Evolutionary conservation across 1,140 invertebrate species (phyloP).

Genomic region (Scylla paramamosain): DNA sequence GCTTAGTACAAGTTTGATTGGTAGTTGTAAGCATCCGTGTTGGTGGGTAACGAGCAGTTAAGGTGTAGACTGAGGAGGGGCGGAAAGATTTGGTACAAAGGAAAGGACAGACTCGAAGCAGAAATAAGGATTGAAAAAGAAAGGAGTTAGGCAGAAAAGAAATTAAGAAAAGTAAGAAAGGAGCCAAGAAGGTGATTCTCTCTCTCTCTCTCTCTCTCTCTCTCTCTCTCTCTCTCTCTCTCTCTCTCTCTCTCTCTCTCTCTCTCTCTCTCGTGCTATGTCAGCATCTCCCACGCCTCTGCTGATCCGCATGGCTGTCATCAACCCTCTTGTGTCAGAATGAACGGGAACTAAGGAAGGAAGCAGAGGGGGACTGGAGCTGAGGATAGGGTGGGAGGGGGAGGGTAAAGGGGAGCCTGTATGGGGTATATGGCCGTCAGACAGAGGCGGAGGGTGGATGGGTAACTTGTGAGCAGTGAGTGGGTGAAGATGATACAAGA

Average conservation of each 20-base stretch:
- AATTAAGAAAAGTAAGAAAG: too few species aligned
- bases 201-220: conserved; percentile 1
- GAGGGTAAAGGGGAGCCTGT: not conserved
- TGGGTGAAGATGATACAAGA: not conserved
- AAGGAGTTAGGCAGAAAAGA: too few species aligned
- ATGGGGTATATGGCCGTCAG: not conserved
- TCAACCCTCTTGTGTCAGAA: not conserved
- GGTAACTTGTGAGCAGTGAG: not conserved
- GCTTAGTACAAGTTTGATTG: too few species aligned
- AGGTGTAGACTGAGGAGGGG: too few species aligned
- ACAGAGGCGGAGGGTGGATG: not conserved
- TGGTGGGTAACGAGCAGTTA: too few species aligned
- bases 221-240: not conserved
- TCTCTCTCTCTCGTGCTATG: not conserved
- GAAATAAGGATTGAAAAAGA: too few species aligned
- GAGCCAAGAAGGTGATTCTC: too few species aligned
- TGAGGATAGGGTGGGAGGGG: not conserved
- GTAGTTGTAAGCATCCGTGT: too few species aligned
- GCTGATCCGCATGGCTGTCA: not conserved
- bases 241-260: not conserved
- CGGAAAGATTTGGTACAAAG: too few species aligned
- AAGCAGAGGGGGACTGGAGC: not conserved
- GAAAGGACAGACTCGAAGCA: too few species aligned
- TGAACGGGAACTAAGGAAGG: not conserved
- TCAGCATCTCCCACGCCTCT: not conserved